These are phyloP conservation scores for Hyalella azteca DNA, from an alignment of 2,888 invertebrate genomes.

Conservation along the genomic window DNA sequence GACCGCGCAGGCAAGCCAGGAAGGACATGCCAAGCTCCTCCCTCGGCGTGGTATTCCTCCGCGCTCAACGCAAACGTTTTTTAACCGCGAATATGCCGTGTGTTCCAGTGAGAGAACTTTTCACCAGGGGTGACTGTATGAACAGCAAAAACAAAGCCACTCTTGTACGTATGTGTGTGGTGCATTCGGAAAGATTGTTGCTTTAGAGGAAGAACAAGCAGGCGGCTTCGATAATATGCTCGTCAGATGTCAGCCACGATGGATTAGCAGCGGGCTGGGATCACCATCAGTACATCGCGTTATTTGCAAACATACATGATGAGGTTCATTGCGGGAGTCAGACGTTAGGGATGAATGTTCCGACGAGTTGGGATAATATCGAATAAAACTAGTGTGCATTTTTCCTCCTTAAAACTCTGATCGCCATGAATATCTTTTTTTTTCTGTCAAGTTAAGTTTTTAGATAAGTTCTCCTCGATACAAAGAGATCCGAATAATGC, in stretches of 20 bases:
- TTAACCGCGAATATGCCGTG: not conserved
- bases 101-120: not conserved
- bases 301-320: not conserved
- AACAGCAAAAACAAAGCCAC: constrained; percentile 11
- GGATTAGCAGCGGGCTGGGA: not conserved
- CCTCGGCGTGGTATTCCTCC: not conserved
- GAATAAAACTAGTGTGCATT: no score
- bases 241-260: constrained; percentile 10
- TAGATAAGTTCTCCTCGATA: no score
- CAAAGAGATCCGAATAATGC: no score
- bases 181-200: not conserved
- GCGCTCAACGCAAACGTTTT: constrained; percentile 18
- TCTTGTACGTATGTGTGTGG: not conserved
- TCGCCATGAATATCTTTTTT: no score
- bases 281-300: not conserved
- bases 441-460: no score
- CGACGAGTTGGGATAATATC: no score
- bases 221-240: not conserved
- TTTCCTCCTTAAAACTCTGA: no score
- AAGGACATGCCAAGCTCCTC: not conserved
- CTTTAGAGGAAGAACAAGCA: constrained; percentile 26
- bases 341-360: no score
- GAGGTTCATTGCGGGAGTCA: not conserved
- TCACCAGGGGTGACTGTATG: constrained; percentile 4
- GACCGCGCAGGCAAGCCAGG: not conserved